phyloP scores from a whole-genome alignment of 1,140 invertebrate species.

The Metaphire vulgaris region DNA sequence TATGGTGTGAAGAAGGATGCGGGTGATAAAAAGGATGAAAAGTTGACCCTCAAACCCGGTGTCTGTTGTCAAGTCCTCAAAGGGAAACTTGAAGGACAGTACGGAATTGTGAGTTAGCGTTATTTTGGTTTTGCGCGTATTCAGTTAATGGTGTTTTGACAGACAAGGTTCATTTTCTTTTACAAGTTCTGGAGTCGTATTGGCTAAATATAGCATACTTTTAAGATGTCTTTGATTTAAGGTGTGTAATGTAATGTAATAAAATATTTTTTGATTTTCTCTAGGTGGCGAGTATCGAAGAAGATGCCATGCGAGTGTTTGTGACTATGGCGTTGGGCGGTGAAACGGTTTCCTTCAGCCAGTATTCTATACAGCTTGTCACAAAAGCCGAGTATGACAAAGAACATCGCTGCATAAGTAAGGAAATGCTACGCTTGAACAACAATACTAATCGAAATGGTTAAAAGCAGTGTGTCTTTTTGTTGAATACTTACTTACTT shows the following conservation, averaged over 20 bases:
- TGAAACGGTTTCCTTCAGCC: not conserved
- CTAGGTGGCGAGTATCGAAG: not conserved
- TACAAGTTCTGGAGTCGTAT: conserved; percentile 1
- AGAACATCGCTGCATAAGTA: not conserved
- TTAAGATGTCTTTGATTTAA: too few relatives aligned
- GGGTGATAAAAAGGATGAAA: not conserved
- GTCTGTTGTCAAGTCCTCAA: not conserved
- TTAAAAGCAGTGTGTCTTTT: too few relatives aligned
- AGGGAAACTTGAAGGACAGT: not conserved
- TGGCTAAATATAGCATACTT: too few relatives aligned
- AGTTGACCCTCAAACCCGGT: not conserved
- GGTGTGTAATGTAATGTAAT: too few relatives aligned
- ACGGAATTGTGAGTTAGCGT: not conserved
- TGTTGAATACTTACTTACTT: too few relatives aligned
- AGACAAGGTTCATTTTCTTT: too few relatives aligned
- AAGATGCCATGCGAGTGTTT: not conserved
- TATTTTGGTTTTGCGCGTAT: too few relatives aligned
- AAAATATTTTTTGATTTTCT: not conserved
- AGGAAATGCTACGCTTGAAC: too few relatives aligned
- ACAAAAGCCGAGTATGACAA: not conserved
- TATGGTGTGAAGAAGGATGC: not conserved
- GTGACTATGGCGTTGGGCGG: not conserved
- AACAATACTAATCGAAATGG: too few relatives aligned
- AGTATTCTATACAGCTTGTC: not conserved
- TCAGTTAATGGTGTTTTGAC: too few relatives aligned